Conservation (phyloP, 1,140 invertebrate genomes). For the Sarcophaga peregrina region DNA sequence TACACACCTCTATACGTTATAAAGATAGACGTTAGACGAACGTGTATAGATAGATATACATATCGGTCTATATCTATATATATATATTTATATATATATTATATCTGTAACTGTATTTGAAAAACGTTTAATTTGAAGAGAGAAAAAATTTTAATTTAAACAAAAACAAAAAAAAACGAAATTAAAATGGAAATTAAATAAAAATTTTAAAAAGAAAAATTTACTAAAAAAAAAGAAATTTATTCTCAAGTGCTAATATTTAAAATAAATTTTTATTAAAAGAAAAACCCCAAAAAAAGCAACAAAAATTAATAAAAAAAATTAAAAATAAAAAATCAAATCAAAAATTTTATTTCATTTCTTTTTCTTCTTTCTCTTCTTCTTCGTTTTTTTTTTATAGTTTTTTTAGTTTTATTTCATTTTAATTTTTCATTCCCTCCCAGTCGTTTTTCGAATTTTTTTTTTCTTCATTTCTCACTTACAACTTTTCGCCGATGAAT, state of each 20-base stretch:
- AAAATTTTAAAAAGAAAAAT: constrained; percentile 9
- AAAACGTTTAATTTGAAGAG: not conserved
- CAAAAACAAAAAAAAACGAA: not conserved
- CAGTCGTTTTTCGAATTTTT: not conserved
- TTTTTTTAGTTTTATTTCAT: constrained; percentile 25
- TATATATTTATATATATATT: no score
- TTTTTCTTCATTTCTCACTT: constrained; percentile 16
- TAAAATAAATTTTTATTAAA: constrained; percentile 26
- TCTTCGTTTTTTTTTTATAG: constrained; percentile 6
- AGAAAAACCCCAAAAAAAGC: not conserved
- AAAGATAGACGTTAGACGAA: not conserved
- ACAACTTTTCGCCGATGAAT: constrained; percentile 36
- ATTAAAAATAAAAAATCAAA: not conserved
- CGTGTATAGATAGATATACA: not conserved
- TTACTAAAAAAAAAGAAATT: not conserved
- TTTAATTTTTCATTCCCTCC: constrained; percentile 20
- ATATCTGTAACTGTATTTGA: no score
- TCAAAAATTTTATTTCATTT: not conserved
- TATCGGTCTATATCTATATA: no score
- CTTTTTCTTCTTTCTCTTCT: not conserved
- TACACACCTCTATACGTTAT: not conserved
- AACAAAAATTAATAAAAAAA: not conserved
- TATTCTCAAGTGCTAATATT: not conserved
- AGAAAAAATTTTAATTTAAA: constrained; percentile 15
- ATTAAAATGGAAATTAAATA: constrained; percentile 14